These are phyloP conservation scores for Phrixothrix hirtus DNA, from an alignment of 2,888 invertebrate genomes.

Conservation along the genomic window DNA sequence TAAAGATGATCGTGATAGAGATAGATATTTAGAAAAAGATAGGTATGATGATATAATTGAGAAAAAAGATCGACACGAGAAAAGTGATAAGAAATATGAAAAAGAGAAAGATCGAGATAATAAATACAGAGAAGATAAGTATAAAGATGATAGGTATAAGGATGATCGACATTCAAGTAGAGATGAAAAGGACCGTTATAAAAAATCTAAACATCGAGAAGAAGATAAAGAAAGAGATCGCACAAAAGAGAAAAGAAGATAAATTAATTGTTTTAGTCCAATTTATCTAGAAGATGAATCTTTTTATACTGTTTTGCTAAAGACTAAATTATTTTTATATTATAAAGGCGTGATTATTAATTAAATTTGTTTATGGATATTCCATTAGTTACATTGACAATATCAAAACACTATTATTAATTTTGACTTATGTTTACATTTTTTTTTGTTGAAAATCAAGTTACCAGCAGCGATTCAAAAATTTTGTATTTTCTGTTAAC, in stretches of 20 bases:
- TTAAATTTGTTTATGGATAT: no score
- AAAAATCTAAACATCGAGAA: slow-evolving; percentile 45
- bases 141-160: slow-evolving; percentile 43
- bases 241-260: slow-evolving; percentile 24
- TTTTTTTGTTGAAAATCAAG: no score
- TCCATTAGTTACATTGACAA: no score
- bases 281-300: no score
- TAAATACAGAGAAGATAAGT: slow-evolving; percentile 42
- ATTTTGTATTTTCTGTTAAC: no score
- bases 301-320: no score
- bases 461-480: no score
- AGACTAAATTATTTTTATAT: no score
- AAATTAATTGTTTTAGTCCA: slow-evolving; percentile 5
- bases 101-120: slow-evolving; percentile 45
- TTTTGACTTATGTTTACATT: no score
- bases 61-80: slow-evolving; percentile 45
- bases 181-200: slow-evolving; percentile 40
- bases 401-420: no score
- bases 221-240: slow-evolving; percentile 39
- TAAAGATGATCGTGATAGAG: slow-evolving; percentile 39
- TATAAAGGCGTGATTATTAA: no score
- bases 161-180: slow-evolving; percentile 32
- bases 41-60: slow-evolving; percentile 43
- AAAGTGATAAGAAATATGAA: slow-evolving; percentile 43
- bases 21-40: slow-evolving; percentile 43